Evolutionary conservation across 1,140 invertebrate species (phyloP).

Genomic region (Bombus cullumanus): DNA sequence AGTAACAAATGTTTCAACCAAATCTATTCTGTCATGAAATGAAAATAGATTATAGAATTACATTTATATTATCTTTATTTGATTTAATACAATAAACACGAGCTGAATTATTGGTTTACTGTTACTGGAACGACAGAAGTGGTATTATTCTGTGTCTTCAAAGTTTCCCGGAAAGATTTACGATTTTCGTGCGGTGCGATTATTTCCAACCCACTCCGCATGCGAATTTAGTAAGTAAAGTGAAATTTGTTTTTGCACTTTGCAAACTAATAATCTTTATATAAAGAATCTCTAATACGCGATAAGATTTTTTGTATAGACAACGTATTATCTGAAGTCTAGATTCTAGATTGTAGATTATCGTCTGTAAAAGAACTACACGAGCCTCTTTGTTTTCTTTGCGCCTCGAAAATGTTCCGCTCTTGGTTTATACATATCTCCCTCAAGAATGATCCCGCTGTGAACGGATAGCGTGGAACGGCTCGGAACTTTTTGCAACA

Average conservation of each 20-base stretch:
- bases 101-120: background rate
- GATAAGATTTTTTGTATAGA: background rate
- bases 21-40: background rate
- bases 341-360: background rate
- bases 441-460: conserved; percentile 7
- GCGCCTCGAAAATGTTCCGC: background rate
- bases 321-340: background rate
- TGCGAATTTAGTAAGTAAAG: background rate
- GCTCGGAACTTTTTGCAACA: conserved; percentile 48
- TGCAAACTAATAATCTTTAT: background rate
- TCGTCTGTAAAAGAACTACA: background rate
- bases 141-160: background rate
- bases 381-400: background rate
- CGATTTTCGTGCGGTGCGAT: background rate
- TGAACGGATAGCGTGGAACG: conserved; percentile 23
- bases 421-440: background rate
- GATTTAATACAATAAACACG: background rate
- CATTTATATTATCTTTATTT: no score
- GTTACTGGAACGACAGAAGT: background rate
- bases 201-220: background rate
- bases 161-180: background rate
- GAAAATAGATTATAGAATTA: background rate
- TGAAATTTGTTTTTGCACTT: background rate
- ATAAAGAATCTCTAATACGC: background rate
- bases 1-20: background rate